A percentile compares a stretch with the other conserved stretches of the same genome.
Conservation (phyloP, 2,797 vertebrate genomes). For the Scyliorhinus canicula region DNA sequence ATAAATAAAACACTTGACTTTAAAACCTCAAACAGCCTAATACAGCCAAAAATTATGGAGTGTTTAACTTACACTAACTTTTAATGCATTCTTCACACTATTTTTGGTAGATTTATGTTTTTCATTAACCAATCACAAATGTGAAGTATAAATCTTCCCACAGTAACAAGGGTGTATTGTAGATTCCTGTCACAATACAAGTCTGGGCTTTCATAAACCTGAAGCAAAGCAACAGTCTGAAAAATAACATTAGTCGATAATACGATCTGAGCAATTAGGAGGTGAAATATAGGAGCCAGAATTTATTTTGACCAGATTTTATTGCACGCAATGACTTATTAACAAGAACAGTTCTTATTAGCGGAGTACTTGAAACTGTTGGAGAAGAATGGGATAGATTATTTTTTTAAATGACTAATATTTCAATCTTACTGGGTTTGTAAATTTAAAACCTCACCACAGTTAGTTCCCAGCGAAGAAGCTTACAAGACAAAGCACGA, state of each 20-base stretch:
- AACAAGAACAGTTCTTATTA: neutral
- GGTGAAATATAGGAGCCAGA: neutral
- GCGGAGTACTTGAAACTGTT: neutral
- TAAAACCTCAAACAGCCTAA: constrained; percentile 35
- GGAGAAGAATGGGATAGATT: neutral
- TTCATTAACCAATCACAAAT: constrained; percentile 37
- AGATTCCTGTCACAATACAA: constrained; percentile 7
- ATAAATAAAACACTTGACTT: constrained; percentile 30
- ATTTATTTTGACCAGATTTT: neutral
- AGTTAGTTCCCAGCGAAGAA: neutral
- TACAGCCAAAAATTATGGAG: constrained; percentile 32
- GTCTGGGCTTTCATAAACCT: neutral
- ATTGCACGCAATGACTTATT: neutral
- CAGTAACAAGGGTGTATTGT: neutral
- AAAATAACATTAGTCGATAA: neutral
- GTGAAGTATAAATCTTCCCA: constrained; percentile 36
- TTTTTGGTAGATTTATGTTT: constrained; percentile 36
- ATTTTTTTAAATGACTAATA: neutral
- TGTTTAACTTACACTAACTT: constrained; percentile 38
- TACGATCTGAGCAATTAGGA: neutral
- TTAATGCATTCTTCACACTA: constrained; percentile 35
- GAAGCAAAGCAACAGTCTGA: neutral
- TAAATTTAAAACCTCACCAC: neutral
- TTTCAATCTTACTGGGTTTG: neutral
- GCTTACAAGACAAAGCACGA: neutral